Evolutionary conservation across 2,113 vertebrate genomes (phyloP).

Genomic region (Microtus pennsylvanicus): DNA sequence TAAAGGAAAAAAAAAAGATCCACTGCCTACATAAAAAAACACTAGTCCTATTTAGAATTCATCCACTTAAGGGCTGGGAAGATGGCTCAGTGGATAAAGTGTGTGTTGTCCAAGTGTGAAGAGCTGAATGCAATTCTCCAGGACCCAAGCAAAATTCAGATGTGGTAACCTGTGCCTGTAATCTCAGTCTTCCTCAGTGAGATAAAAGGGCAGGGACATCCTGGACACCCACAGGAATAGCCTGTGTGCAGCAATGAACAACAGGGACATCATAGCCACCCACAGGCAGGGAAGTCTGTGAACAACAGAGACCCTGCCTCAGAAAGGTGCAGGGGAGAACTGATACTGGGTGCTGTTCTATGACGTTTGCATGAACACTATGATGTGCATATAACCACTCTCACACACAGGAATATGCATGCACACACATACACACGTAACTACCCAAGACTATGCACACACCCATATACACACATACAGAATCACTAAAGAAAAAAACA

Average conservation of each 20-base stretch:
- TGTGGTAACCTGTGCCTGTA: not conserved
- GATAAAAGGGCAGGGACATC: too few species aligned
- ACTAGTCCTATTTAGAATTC: conserved; percentile 35
- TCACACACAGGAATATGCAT: not conserved
- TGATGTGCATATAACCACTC: too few species aligned
- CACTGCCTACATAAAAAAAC: not conserved
- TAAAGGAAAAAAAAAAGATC: not conserved
- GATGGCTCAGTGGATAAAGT: not conserved
- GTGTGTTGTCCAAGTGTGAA: not conserved
- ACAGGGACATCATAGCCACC: too few species aligned
- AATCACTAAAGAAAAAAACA: not conserved
- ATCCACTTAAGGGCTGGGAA: not conserved
- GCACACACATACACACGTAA: not conserved
- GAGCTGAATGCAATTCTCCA: not conserved
- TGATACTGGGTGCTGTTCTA: not conserved
- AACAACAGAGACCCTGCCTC: not conserved
- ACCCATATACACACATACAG: not conserved
- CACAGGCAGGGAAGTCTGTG: not conserved
- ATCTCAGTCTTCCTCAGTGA: not conserved
- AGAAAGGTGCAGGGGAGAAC: not conserved
- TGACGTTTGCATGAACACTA: too few species aligned
- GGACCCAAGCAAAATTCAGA: not conserved
- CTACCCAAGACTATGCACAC: not conserved
- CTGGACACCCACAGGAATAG: not conserved
- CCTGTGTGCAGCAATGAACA: not conserved